phyloP scores from a whole-genome alignment of 2,797 vertebrate species.

The Neoniphon sammara region DNA sequence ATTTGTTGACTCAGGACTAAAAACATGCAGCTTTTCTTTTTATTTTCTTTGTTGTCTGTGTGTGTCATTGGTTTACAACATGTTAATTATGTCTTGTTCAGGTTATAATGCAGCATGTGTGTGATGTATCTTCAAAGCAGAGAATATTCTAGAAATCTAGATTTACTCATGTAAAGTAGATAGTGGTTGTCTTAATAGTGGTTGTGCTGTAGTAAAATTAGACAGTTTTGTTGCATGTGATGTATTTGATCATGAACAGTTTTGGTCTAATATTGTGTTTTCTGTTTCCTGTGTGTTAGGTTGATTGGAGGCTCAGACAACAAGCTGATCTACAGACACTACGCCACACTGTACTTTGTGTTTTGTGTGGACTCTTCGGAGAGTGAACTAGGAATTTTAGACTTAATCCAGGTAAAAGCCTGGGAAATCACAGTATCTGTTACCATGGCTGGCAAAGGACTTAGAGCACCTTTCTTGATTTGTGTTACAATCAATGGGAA shows the following conservation, averaged over 20 bases:
- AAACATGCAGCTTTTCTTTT: slow-evolving; percentile 38
- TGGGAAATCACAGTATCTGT: background rate
- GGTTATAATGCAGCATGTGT: slow-evolving; percentile 2
- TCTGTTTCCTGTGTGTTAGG: slow-evolving; percentile 66
- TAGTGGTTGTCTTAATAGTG: background rate
- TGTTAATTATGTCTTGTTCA: slow-evolving; percentile 1
- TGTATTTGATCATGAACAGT: background rate
- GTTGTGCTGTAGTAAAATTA: background rate
- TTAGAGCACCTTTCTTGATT: background rate
- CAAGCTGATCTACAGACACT: slow-evolving; percentile 98
- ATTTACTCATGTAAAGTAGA: no score
- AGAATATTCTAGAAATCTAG: background rate
- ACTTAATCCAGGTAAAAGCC: slow-evolving; percentile 94
- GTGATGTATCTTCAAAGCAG: background rate
- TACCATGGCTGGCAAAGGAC: background rate
- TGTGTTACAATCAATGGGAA: background rate
- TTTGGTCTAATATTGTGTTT: background rate
- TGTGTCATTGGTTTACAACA: slow-evolving; percentile 18
- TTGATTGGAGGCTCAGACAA: slow-evolving; percentile 98
- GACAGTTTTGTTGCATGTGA: background rate
- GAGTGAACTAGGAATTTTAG: slow-evolving; percentile 98
- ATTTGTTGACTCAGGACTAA: background rate
- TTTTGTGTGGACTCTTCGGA: slow-evolving; percentile 99
- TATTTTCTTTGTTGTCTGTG: background rate
- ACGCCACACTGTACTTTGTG: slow-evolving; percentile 98